Evolutionary conservation across 2,888 invertebrate species (phyloP), one percentile per base, ranked within the genome.

Genomic region (Lumbricus terrestris): DNA sequence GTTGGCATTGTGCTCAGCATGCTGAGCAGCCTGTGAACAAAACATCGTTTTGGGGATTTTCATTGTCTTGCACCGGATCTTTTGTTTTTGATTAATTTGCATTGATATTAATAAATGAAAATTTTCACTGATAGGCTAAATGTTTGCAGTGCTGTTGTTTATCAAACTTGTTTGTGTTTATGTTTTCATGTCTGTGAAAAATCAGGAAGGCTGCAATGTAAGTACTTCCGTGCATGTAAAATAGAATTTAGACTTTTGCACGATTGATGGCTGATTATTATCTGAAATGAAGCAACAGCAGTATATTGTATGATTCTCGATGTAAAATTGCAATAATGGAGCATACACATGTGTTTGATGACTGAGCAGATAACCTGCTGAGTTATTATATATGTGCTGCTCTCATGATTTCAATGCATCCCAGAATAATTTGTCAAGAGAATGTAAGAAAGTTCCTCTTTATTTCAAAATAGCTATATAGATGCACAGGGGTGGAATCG

Each of bases 171-270:
- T 89, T 29, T 89, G 82, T 82, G 82, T 89, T 89, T 89, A 20
- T 47, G 4, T 20, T 85, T 85, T 85, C 85, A 85, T 85, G 34
- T 23, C 35, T 85, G 33, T 35, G 18, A 11, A 23, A 37, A 82
- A 69, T 35, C 89, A 89, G 89, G 33, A 69, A 83, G 29, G 89
- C 89, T 20, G 89, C 89, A 33, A 89, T 89, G 89, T 89, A 82
- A 89, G 89, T 89, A 34, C 47, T 33, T 33, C 18, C 33, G 13
- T 35, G 23, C 89, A 89, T 89, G 35, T 69, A 13, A 34, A 88
- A 33, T 88, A 42, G 23, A 42, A 40, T 35, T 88, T 38, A 16
- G n/a, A 89, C 8, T 47, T 89, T 47, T 69, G 6, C 47, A 35
- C 37, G 35, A n/a, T n/a, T 69, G 69, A 69, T 11, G 29, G 8